Evolutionary conservation across 2,113 vertebrate genomes (phyloP), one percentile per base, ranked within the genome.

Genomic region (Miniopterus natalensis): DNA sequence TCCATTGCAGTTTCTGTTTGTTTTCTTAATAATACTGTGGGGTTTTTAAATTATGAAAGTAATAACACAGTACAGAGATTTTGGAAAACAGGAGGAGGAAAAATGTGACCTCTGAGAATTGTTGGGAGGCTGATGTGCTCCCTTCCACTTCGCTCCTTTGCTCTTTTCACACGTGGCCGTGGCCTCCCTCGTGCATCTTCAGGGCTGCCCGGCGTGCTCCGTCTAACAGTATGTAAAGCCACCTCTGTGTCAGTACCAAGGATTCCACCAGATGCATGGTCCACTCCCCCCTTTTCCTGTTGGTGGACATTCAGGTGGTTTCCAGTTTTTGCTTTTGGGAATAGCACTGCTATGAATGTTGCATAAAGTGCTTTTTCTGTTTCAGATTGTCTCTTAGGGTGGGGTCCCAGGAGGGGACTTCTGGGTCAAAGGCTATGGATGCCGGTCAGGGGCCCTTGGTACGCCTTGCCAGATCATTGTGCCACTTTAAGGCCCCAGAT

Each of bases 11-110:
- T 84, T 79, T 40, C 29, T 65, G 17, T 63, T 1, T 65, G 23
- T 63, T 9, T 27, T 77, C 36, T 51, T 5, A 86, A 65, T 89
- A 92, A 80, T 71, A 45, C 9, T 51, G 11, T 87, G 59, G 42
- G 42, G 36, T 83, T 87, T 90, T 15, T 14, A 20, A 95, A 94
- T 88, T 66, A 83, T 66, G 47, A 88, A 88, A 79, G 29, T 73
- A 84, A 85, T 90, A 94, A 85, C 49, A 65, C 12, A 63, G 31
- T 51, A 53, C 61, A 59, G 63, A 83, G 78, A 71, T 84, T 92
- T 88, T 47, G 10, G 70, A 71, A 94, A 94, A 45, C 18, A 81
- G 66, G 42, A 79, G n/a, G 90, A 88, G 55, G 45, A 5, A 49
- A 68, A 61, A 68, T 47, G 25, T 36, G 29, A 53, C n/a, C 70